Evolutionary conservation across 2,888 invertebrate genomes (phyloP), one percentile per base, ranked within the genome.

Genomic region (Cyclophora albipunctata): DNA sequence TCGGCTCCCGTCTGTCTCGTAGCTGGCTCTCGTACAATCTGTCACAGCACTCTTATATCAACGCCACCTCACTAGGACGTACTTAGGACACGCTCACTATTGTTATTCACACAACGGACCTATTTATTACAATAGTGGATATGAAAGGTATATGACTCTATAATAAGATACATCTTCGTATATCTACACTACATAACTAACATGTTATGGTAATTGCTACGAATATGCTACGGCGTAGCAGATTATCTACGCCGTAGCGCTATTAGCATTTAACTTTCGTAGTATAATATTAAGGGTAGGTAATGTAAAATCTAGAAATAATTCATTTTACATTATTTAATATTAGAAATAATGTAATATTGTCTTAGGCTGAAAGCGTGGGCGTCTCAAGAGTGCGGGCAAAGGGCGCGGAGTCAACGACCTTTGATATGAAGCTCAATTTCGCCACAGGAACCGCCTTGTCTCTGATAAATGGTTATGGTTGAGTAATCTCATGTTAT

Each of bases 351-450:
- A 52, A 58, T 59, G 59, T 44, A 53, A 60, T 63, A 64, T 62
- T 58, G 61, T 55, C 58, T 62, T 62, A 67, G 59, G 51, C 60
- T 62, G 64, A 52, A 55, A 58, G 59, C 58, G 53, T 53, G 51
- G 61, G 65, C 61, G 58, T 45, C 50, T 5, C 4, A 37, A 4
- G 37, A 37, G 37, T 5, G 37, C 37, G 5, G 37, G 37, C 46
- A 60, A 64, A 64, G 66, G 67, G 65, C 60, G 51, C 47, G 50
- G 58, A 63, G 72, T 70, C 74, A 66, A 63, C 56, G 72, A 74
- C 71, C 74, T 63, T 59, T 64, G 58, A 64, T 67, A 37, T 37
- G 37, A 37, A 5, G 67, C 67, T 66, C 67, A 61, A 68, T 71
- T 71, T 64, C 52, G 53, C 51, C 54, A 49, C 51, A 63, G 60